A percentile compares a stretch with the other conserved stretches of the same genome.
phyloP scores from a whole-genome alignment of 2,888 invertebrate genomes.

The Odontocolon sp. region DNA sequence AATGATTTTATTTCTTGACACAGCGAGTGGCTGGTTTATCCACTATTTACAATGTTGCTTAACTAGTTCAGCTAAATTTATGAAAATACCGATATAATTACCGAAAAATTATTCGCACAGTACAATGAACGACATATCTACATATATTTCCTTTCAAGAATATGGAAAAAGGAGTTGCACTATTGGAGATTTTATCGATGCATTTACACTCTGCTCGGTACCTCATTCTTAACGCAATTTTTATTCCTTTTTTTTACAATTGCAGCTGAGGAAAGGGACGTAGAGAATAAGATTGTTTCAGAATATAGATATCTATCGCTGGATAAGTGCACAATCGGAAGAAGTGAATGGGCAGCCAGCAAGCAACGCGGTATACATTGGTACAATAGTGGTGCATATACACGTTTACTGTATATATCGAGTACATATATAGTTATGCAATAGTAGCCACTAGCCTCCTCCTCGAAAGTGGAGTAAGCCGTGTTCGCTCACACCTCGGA shows the following conservation, averaged over 20 bases:
- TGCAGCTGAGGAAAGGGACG: neutral
- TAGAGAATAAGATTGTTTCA: neutral
- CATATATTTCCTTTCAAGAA: too few relatives aligned
- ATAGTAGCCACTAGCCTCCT: neutral
- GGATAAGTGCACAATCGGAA: constrained; percentile 25
- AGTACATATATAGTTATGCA: neutral
- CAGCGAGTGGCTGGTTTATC: too few relatives aligned
- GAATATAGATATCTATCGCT: neutral
- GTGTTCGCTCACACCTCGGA: constrained; percentile 7
- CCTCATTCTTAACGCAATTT: neutral
- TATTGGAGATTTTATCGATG: too few relatives aligned
- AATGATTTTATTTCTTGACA: too few relatives aligned
- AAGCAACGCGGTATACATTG: neutral
- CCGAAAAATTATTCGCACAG: too few relatives aligned
- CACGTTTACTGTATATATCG: neutral
- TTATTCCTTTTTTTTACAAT: neutral
- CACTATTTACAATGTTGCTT: too few relatives aligned
- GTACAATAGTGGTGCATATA: neutral
- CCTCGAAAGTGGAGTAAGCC: constrained; percentile 4
- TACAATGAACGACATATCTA: too few relatives aligned
- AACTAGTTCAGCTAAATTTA: too few relatives aligned
- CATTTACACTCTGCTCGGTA: neutral
- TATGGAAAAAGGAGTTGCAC: too few relatives aligned
- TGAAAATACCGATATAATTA: too few relatives aligned
- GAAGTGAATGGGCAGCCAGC: neutral